These are phyloP conservation scores for Oopsacas minuta DNA, from an alignment of 37 sponge, comb jelly and placozoan species.

Conservation along the genomic window DNA sequence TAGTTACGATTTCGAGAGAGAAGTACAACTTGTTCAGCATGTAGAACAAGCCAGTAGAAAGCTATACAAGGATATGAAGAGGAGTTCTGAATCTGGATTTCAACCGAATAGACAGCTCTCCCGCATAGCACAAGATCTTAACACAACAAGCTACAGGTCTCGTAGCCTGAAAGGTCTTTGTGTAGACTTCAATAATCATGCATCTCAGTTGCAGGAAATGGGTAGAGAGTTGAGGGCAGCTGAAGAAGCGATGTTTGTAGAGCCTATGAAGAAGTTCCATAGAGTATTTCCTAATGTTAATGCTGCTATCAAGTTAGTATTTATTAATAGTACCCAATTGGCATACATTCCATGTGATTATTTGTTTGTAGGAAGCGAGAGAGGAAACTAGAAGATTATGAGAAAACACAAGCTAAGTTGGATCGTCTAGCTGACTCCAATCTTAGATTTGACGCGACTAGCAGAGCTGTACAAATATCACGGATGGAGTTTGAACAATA, in stretches of 20 bases:
- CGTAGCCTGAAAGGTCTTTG: background rate
- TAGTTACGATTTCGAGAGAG: constrained; percentile 5
- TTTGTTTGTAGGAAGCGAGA: background rate
- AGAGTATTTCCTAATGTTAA: background rate
- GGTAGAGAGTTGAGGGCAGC: background rate
- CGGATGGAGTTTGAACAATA: background rate
- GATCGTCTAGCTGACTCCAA: constrained; percentile 2
- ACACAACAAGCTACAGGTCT: constrained; percentile 5
- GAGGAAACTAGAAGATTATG: constrained; percentile 1
- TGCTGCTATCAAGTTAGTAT: constrained; percentile 5
- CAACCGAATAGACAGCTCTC: constrained; percentile 9
- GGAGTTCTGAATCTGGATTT: background rate
- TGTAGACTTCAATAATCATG: constrained; percentile 1
- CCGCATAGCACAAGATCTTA: background rate
- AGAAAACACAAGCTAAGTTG: background rate
- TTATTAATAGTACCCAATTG: no score
- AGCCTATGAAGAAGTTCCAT: constrained; percentile 6
- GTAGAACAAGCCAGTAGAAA: background rate
- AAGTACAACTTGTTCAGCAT: background rate
- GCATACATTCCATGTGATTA: background rate
- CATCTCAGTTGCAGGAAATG: constrained; percentile 10
- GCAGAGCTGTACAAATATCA: background rate
- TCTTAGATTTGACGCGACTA: background rate
- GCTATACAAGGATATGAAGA: constrained; percentile 14
- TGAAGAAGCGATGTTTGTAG: background rate